These are phyloP conservation scores for Pseudochirops corinnae DNA, from an alignment of 2,797 vertebrate species.

Conservation along the genomic window DNA sequence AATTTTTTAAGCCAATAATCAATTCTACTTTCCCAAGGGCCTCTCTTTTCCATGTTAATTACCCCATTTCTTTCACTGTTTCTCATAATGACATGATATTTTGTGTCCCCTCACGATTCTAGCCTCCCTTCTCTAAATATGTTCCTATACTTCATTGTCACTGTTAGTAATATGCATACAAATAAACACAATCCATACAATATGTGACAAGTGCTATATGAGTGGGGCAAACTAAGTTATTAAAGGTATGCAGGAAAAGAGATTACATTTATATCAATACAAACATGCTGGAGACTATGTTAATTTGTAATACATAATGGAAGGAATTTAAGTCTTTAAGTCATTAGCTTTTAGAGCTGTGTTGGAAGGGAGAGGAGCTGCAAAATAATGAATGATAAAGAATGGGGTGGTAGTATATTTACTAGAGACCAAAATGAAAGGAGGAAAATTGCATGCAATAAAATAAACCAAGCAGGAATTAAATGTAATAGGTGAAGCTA, in stretches of 20 bases:
- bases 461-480: not conserved
- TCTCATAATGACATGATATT: not conserved
- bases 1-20: not conserved
- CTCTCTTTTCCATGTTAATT: not conserved
- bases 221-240: not conserved
- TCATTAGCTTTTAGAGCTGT: not conserved
- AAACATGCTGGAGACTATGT: not conserved
- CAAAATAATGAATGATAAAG: not conserved
- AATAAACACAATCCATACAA: not conserved
- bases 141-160: not conserved
- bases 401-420: not conserved
- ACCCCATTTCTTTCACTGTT: not conserved
- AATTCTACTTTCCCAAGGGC: not conserved
- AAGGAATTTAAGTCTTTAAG: not conserved
- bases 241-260: not conserved
- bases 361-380: not conserved
- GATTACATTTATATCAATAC: not conserved
- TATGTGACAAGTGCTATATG: not conserved
- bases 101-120: not conserved
- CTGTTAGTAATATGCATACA: not conserved
- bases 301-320: not conserved
- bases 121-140: not conserved
- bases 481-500: not conserved
- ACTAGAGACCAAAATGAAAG: not conserved
- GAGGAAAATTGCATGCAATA: not conserved